A percentile compares a stretch with the other conserved stretches of the same genome.
Evolutionary conservation across 2,888 invertebrate genomes (phyloP).

Genomic region (Aporophyla nigra): DNA sequence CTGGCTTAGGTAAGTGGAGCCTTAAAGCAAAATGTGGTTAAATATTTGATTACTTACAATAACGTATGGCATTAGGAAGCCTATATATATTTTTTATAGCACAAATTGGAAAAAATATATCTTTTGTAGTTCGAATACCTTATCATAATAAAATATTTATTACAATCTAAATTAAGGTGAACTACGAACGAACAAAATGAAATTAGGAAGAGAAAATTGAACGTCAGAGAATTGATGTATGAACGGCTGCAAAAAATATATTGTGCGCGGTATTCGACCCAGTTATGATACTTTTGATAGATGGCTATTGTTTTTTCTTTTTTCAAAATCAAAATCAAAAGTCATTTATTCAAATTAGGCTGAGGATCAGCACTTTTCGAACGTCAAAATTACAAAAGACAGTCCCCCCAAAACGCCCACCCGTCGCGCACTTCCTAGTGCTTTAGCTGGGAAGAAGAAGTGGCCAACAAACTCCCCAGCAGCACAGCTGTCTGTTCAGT

Average conservation of each 20-base stretch:
- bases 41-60: background rate
- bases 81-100: too few species aligned
- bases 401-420: too few species aligned
- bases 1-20: background rate
- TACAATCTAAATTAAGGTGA: slow-evolving; percentile 56
- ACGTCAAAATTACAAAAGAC: too few species aligned
- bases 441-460: too few species aligned
- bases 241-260: slow-evolving; percentile 76
- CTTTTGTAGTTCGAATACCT: slow-evolving; percentile 1
- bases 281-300: slow-evolving; percentile 81
- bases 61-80: background rate
- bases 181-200: slow-evolving; percentile 68
- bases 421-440: too few species aligned
- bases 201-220: slow-evolving; percentile 82
- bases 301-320: slow-evolving; percentile 72
- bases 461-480: too few species aligned
- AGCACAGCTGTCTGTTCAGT: too few species aligned
- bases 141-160: slow-evolving; percentile 36
- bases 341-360: too few species aligned
- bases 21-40: background rate
- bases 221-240: slow-evolving; percentile 87
- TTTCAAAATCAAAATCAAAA: too few species aligned
- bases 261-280: slow-evolving; percentile 72
- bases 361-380: too few species aligned
- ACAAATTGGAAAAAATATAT: background rate